Conservation (phyloP, 2,113 vertebrate genomes). For the Condylura cristata region DNA sequence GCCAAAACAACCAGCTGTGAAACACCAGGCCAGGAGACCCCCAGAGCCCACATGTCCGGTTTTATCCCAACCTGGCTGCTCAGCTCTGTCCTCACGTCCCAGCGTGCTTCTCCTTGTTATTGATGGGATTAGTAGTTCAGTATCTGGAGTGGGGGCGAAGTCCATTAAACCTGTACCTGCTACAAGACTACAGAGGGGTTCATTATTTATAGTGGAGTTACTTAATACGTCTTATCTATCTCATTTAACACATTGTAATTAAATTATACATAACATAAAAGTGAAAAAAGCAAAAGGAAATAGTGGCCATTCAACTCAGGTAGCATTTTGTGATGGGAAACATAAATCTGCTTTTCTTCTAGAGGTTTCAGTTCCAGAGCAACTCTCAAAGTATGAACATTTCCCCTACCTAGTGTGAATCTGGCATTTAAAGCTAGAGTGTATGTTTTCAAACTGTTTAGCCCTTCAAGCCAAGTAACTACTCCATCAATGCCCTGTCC, state of each 20-base stretch:
- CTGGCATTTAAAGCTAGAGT: not conserved
- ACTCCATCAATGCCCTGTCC: not conserved
- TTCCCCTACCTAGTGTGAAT: not conserved
- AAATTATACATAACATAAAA: not conserved
- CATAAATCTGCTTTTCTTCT: slow-evolving; percentile 10
- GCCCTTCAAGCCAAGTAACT: not conserved
- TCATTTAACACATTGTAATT: not conserved
- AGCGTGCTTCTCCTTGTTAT: too few species aligned
- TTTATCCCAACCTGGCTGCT: too few species aligned
- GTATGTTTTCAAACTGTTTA: not conserved
- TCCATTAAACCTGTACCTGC: too few species aligned
- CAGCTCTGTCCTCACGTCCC: too few species aligned
- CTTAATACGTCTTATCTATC: not conserved
- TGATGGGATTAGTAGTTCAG: too few species aligned
- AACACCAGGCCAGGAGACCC: too few species aligned
- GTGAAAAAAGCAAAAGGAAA: not conserved
- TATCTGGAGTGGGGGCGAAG: too few species aligned
- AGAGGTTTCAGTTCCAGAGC: not conserved
- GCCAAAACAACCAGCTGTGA: too few species aligned
- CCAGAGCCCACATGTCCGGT: too few species aligned
- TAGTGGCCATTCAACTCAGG: not conserved
- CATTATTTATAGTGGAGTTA: not conserved
- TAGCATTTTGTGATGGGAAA: not conserved
- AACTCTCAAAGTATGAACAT: not conserved
- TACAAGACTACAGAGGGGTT: not conserved